A percentile compares a stretch with the other conserved stretches of the same genome.
phyloP scores from a whole-genome alignment of 2,888 invertebrate species.

The Ischnus inquisitorius region DNA sequence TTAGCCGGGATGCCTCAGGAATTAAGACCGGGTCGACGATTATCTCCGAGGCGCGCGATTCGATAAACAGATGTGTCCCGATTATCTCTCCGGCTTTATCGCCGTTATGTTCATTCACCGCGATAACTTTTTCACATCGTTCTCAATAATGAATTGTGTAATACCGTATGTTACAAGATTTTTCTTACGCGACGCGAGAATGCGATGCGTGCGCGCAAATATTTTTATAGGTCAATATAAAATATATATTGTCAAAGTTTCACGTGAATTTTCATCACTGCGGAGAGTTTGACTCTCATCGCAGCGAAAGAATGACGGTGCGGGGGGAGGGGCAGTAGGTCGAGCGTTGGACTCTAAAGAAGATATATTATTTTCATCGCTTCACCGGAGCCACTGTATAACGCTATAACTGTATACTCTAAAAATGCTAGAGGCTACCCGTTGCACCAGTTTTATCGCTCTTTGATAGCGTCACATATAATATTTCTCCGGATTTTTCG shows the following conservation, averaged over 20 bases:
- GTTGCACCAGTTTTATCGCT: conserved; percentile 44
- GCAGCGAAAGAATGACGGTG: not conserved
- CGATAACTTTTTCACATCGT: not conserved
- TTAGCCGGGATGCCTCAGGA: not conserved
- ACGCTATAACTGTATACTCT: not conserved
- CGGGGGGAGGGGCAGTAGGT: not conserved
- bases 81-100: conserved; percentile 18
- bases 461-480: conserved; percentile 46
- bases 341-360: conserved; percentile 16
- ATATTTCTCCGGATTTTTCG: conserved; percentile 27
- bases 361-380: conserved; percentile 52
- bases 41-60: not conserved
- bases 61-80: conserved; percentile 31
- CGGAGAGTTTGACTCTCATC: conserved; percentile 25
- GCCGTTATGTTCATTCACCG: not conserved
- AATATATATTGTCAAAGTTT: conserved; percentile 10
- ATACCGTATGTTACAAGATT: not conserved
- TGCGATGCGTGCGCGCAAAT: not conserved
- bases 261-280: conserved; percentile 48
- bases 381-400: conserved; percentile 17
- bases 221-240: conserved; percentile 7
- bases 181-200: not conserved
- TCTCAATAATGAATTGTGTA: not conserved
- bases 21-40: not conserved
- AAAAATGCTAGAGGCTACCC: conserved; percentile 5